phyloP scores from a whole-genome alignment of 1,140 invertebrate species.

The Aphelinus certus region DNA sequence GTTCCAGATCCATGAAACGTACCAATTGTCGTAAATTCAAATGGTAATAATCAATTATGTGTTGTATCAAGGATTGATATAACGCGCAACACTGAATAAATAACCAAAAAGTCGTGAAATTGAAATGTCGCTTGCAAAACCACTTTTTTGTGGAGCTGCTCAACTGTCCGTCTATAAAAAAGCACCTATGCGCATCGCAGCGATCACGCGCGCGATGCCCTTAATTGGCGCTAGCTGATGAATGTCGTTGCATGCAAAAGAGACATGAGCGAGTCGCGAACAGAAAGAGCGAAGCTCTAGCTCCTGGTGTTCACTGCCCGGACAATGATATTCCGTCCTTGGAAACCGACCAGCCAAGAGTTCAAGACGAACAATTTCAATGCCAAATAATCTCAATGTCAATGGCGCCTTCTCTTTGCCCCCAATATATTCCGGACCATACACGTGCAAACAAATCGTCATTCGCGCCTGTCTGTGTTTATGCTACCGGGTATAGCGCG shows the following conservation, averaged over 20 bases:
- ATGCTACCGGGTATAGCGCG: no score
- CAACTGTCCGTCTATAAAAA: conserved; percentile 47
- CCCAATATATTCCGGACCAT: background rate
- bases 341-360: conserved; percentile 12
- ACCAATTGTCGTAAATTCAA: no score
- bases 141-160: conserved; percentile 30
- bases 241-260: conserved; percentile 53
- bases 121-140: conserved; percentile 13
- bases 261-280: conserved; percentile 40
- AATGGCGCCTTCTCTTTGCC: conserved; percentile 19
- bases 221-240: conserved; percentile 49
- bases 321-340: conserved; percentile 33
- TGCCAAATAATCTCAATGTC: conserved; percentile 38
- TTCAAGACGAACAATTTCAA: conserved; percentile 30
- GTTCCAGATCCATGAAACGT: no score
- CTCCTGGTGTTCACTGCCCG: background rate
- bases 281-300: background rate
- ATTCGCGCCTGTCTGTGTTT: background rate
- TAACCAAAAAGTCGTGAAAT: conserved; percentile 12
- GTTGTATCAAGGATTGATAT: no score
- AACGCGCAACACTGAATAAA: background rate
- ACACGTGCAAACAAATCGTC: background rate
- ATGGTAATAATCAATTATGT: no score
- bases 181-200: conserved; percentile 43
- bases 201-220: conserved; percentile 46